A percentile compares a stretch with the other conserved stretches of the same genome.
Evolutionary conservation across 1,140 invertebrate genomes (phyloP).

Genomic region (Drosophila ercepeae): DNA sequence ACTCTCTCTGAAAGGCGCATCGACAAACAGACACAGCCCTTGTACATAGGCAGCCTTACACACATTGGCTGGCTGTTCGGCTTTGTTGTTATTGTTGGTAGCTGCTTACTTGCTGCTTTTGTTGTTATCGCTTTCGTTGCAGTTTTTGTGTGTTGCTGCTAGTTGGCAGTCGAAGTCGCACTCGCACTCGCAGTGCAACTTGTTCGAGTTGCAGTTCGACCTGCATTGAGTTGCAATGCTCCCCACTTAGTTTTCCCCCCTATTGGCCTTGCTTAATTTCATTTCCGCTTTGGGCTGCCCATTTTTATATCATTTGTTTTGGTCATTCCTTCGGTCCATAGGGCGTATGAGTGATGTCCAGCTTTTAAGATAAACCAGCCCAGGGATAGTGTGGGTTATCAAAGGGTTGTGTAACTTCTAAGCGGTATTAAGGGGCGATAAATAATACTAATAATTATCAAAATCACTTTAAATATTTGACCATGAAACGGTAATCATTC

Average conservation of each 20-base stretch:
- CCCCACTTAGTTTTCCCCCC: constrained; percentile 11
- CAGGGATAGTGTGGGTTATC: not conserved
- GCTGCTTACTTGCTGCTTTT: constrained; percentile 3
- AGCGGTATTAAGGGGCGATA: not conserved
- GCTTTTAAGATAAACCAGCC: not conserved
- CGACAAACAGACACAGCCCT: constrained; percentile 53
- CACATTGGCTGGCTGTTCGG: constrained; percentile 68
- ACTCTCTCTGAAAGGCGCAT: constrained; percentile 1
- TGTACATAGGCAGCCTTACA: constrained; percentile 74
- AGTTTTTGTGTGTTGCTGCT: constrained; percentile 50
- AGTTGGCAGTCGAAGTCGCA: constrained; percentile 38
- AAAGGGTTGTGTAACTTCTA: constrained; percentile 6
- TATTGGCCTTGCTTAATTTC: constrained; percentile 22
- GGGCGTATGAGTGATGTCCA: constrained; percentile 43
- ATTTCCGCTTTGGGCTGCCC: constrained; percentile 9
- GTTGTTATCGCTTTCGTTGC: constrained; percentile 42
- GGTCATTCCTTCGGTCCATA: constrained; percentile 48
- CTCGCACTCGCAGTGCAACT: constrained; percentile 36
- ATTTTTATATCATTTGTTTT: constrained; percentile 61
- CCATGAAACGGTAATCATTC: too few relatives aligned
- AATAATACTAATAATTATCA: not conserved
- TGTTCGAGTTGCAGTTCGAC: constrained; percentile 1
- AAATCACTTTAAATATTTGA: not conserved
- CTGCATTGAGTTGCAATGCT: constrained; percentile 41
- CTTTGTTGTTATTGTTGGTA: constrained; percentile 20